Evolutionary conservation across 2,888 invertebrate genomes (phyloP).

Genomic region (Drosophila mercatorum): DNA sequence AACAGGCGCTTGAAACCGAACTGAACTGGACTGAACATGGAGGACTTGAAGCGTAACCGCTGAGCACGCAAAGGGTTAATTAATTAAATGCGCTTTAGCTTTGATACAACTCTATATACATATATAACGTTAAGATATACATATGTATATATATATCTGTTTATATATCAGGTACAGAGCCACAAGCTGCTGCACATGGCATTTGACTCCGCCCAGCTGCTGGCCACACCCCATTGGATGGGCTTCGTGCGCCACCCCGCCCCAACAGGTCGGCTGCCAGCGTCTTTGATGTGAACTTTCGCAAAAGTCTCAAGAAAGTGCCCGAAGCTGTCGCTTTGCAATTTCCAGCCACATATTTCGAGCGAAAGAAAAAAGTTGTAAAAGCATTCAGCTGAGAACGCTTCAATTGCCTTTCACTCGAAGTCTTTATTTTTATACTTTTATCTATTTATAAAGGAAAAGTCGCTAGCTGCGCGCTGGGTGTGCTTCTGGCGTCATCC

Average conservation of each 20-base stretch:
- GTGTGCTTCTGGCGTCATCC: not conserved
- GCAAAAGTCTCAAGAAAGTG: constrained; percentile 41
- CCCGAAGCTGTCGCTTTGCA: constrained; percentile 61
- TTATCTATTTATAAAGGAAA: constrained; percentile 9
- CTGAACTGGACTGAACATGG: constrained; percentile 2
- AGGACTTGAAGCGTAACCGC: constrained; percentile 68
- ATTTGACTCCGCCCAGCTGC: constrained; percentile 40
- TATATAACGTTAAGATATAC: constrained; percentile 5
- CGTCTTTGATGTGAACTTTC: constrained; percentile 68
- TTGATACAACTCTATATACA: constrained; percentile 22
- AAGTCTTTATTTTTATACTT: constrained; percentile 2
- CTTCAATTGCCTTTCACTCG: constrained; percentile 44
- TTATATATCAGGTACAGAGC: not conserved
- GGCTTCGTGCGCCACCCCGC: not conserved
- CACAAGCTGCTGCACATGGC: constrained; percentile 13
- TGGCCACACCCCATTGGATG: constrained; percentile 48
- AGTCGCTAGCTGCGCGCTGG: not conserved
- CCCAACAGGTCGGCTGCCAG: constrained; percentile 5
- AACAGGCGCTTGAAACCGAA: constrained; percentile 55
- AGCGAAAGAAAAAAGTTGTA: constrained; percentile 21
- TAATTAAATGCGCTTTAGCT: constrained; percentile 72
- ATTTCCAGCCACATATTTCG: constrained; percentile 53
- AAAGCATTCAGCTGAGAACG: constrained; percentile 38
- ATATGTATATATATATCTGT: not conserved
- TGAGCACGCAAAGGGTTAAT: constrained; percentile 82